Conservation (phyloP, 2,888 invertebrate genomes). For the Branchinecta sandiegonensis region DNA sequence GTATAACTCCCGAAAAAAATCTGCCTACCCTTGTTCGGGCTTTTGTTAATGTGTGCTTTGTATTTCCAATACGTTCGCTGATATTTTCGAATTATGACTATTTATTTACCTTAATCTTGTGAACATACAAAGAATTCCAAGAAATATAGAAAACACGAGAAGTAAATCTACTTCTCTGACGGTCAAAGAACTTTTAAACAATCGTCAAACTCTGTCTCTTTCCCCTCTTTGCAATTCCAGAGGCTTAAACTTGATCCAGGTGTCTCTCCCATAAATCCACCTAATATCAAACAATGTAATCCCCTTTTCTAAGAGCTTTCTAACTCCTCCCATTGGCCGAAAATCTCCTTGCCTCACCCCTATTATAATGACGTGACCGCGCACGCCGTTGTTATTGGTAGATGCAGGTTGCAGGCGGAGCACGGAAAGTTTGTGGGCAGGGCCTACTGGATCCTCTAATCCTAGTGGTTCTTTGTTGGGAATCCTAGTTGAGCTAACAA, state of each 20-base stretch:
- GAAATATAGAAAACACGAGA: too few species aligned
- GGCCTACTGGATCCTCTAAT: not conserved
- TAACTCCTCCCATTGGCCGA: not conserved
- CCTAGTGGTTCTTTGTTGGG: slow-evolving; percentile 12
- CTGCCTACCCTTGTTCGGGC: too few species aligned
- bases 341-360: not conserved
- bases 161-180: too few species aligned
- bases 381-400: not conserved
- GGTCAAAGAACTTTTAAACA: too few species aligned
- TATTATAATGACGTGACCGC: slow-evolving; percentile 3
- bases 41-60: too few species aligned
- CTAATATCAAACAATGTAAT: not conserved
- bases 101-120: too few species aligned
- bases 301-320: not conserved
- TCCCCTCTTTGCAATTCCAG: not conserved
- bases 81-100: too few species aligned
- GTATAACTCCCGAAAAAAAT: too few species aligned
- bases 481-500: slow-evolving; percentile 7
- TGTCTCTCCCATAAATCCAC: slow-evolving; percentile 1
- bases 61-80: too few species aligned
- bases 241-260: slow-evolving; percentile 5
- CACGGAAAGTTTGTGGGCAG: not conserved
- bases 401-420: not conserved
- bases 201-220: too few species aligned
- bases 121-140: too few species aligned